These are phyloP conservation scores for Andrena dorsata DNA, from an alignment of 2,888 invertebrate species.

Conservation along the genomic window DNA sequence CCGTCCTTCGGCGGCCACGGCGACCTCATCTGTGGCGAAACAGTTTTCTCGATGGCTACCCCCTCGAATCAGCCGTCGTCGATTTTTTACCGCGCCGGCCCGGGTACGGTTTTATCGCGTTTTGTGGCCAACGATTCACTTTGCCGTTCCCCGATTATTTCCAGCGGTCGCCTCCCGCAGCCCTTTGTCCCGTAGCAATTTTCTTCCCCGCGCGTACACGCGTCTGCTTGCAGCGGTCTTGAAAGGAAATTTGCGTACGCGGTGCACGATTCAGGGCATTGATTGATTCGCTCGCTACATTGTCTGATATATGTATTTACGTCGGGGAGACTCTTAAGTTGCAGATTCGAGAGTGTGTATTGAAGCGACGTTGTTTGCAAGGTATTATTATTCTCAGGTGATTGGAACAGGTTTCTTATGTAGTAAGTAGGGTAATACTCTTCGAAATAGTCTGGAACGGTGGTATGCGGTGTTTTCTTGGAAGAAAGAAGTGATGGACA, in stretches of 20 bases:
- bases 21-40: conserved; percentile 67
- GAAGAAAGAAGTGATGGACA: too few relatives aligned
- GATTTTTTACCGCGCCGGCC: conserved; percentile 57
- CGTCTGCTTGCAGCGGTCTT: neutral
- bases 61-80: neutral
- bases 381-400: too few relatives aligned
- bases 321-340: neutral
- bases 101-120: conserved; percentile 52
- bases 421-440: too few relatives aligned
- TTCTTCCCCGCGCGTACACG: neutral
- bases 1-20: conserved; percentile 51
- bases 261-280: neutral
- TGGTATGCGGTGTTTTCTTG: too few relatives aligned
- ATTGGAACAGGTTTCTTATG: too few relatives aligned
- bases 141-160: conserved; percentile 62
- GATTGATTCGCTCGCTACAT: neutral
- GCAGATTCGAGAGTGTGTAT: neutral
- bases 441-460: too few relatives aligned
- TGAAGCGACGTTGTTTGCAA: too few relatives aligned
- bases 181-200: neutral
- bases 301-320: neutral
- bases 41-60: conserved; percentile 67
- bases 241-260: neutral
- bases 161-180: conserved; percentile 14
- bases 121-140: conserved; percentile 54